Percentiles rank a stretch among this genome's conserved stretches.
Evolutionary conservation across 2,113 vertebrate species (phyloP).

Genomic region (Mixornis gularis): DNA sequence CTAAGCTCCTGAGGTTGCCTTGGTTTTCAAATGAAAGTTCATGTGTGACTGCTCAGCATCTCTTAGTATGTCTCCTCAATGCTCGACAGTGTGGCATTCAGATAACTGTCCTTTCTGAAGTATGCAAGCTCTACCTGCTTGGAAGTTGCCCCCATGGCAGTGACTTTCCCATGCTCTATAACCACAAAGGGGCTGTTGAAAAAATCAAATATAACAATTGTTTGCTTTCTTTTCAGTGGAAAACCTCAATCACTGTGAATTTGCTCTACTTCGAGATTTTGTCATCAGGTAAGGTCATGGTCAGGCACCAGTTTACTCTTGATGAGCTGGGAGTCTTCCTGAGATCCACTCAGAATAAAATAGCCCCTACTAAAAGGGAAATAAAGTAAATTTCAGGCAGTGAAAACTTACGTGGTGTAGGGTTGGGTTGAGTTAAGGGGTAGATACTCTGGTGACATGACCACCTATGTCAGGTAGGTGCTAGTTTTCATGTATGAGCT

Average conservation of each 20-base stretch:
- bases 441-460: neutral
- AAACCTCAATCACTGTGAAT: slow-evolving; percentile 96
- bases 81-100: accelerated
- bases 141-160: neutral
- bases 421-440: neutral
- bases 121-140: neutral
- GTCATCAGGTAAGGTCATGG: slow-evolving; percentile 87
- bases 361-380: neutral
- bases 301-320: neutral
- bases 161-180: neutral
- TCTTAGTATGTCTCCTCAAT: neutral
- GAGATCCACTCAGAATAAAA: neutral
- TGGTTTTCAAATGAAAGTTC: neutral
- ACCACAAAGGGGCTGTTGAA: neutral
- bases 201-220: neutral
- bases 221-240: slow-evolving; percentile 81
- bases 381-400: neutral
- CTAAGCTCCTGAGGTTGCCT: neutral
- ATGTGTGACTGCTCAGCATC: neutral
- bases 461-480: neutral
- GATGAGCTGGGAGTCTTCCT: neutral
- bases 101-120: neutral
- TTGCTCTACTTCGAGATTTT: slow-evolving; percentile 92
- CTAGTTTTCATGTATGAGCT: neutral
- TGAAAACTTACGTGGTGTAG: neutral